Conservation (phyloP, 2,113 vertebrate species). For the Lipophrys pholis region DNA sequence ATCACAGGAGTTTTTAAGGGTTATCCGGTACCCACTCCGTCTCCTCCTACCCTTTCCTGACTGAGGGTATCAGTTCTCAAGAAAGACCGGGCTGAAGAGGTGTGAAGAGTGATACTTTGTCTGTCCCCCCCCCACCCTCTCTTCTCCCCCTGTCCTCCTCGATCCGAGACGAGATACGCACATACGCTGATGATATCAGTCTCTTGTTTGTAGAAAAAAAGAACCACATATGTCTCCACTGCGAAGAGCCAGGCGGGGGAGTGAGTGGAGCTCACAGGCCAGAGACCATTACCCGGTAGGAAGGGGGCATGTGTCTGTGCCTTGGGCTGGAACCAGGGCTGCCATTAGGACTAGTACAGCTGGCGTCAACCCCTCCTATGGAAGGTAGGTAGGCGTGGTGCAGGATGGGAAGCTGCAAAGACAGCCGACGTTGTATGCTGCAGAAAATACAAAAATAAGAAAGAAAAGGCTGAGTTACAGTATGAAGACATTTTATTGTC, state of each 20-base stretch:
- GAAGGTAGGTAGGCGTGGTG: slow-evolving; percentile 98
- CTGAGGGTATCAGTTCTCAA: slow-evolving; percentile 59
- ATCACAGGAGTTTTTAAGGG: slow-evolving; percentile 60
- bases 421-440: slow-evolving; percentile 98
- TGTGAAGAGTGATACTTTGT: slow-evolving; percentile 54
- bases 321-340: slow-evolving; percentile 96
- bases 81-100: slow-evolving; percentile 59
- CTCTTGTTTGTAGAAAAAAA: slow-evolving; percentile 74
- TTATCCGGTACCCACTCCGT: slow-evolving; percentile 59
- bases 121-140: slow-evolving; percentile 12
- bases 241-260: slow-evolving; percentile 67
- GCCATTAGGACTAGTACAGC: slow-evolving; percentile 94
- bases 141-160: slow-evolving; percentile 46
- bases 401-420: slow-evolving; percentile 97
- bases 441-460: slow-evolving; percentile 40
- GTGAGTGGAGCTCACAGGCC: slow-evolving; percentile 88
- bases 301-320: slow-evolving; percentile 98
- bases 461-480: background rate
- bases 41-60: slow-evolving; percentile 59
- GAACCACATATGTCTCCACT: slow-evolving; percentile 69
- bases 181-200: slow-evolving; percentile 78
- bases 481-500: background rate
- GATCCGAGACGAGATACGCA: slow-evolving; percentile 69
- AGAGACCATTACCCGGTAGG: slow-evolving; percentile 99
- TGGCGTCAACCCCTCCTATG: slow-evolving; percentile 98